A percentile compares a stretch with the other conserved stretches of the same genome.
Conservation (phyloP, 1,140 invertebrate genomes). For the Hyposmocoma kahamanoa region DNA sequence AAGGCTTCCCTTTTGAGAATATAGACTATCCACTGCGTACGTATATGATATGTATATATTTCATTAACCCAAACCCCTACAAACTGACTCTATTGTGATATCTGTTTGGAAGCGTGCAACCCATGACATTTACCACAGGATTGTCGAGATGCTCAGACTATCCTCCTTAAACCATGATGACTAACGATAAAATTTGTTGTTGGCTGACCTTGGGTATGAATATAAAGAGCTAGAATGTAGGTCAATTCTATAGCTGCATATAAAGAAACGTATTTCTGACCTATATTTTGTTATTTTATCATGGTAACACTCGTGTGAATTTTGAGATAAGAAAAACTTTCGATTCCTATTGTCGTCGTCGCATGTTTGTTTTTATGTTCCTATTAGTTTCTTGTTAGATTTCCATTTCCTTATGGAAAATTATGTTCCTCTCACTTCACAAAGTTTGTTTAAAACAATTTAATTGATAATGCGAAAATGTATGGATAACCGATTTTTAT, state of each 20-base stretch:
- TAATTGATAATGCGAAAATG: conserved; percentile 23
- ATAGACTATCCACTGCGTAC: too few relatives aligned
- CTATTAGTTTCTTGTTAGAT: conserved; percentile 30
- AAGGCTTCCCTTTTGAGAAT: too few relatives aligned
- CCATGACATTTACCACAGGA: too few relatives aligned
- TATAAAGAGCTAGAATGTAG: too few relatives aligned
- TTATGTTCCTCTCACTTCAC: conserved; percentile 8
- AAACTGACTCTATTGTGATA: too few relatives aligned
- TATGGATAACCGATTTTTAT: conserved; percentile 23
- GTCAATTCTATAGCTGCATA: conserved; percentile 4
- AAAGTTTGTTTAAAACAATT: background rate
- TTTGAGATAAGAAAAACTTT: conserved; percentile 34
- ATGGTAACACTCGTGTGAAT: conserved; percentile 49
- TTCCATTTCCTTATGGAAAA: conserved; percentile 20
- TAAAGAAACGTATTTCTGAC: conserved; percentile 29
- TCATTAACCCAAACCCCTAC: too few relatives aligned
- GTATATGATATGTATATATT: too few relatives aligned
- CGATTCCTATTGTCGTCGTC: conserved; percentile 26
- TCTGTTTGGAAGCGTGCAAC: too few relatives aligned
- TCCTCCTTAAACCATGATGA: too few relatives aligned
- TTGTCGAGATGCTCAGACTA: too few relatives aligned
- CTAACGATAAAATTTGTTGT: too few relatives aligned
- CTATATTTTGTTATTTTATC: conserved; percentile 30
- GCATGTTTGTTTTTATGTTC: conserved; percentile 26
- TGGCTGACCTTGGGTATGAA: too few relatives aligned